Evolutionary conservation across 2,113 vertebrate genomes (phyloP).

Genomic region (Euleptes europaea): DNA sequence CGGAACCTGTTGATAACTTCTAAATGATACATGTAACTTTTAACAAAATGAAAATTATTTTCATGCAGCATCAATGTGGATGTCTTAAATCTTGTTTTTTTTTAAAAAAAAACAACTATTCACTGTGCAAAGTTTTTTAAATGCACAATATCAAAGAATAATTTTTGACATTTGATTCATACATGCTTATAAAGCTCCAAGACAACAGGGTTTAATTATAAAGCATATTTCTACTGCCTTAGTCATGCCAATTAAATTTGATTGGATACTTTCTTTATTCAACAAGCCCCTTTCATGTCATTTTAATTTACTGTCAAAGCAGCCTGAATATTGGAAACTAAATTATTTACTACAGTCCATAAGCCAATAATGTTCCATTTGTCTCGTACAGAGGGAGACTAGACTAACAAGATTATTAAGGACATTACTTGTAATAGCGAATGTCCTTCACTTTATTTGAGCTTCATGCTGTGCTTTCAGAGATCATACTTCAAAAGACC

Average conservation of each 20-base stretch:
- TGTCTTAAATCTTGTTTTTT: slow-evolving; percentile 70
- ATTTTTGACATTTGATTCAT: slow-evolving; percentile 93
- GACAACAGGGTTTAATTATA: slow-evolving; percentile 98
- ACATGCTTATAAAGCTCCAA: slow-evolving; percentile 88
- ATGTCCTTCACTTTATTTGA: slow-evolving; percentile 94
- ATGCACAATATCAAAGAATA: slow-evolving; percentile 87
- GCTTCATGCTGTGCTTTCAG: slow-evolving; percentile 89
- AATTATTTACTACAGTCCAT: slow-evolving; percentile 98
- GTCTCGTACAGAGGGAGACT: slow-evolving; percentile 90
- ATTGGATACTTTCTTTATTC: slow-evolving; percentile 99
- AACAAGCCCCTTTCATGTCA: slow-evolving; percentile 98
- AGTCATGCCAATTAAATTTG: slow-evolving; percentile 99
- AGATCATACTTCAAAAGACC: slow-evolving; percentile 88
- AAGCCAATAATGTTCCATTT: slow-evolving; percentile 98
- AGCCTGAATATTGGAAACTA: slow-evolving; percentile 94
- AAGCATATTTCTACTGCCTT: slow-evolving; percentile 95
- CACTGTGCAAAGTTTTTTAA: slow-evolving; percentile 80
- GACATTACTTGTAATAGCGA: slow-evolving; percentile 96
- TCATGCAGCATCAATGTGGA: slow-evolving; percentile 71
- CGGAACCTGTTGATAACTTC: slow-evolving; percentile 52
- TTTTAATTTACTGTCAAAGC: slow-evolving; percentile 99
- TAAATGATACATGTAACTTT: slow-evolving; percentile 55
- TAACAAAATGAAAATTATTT: slow-evolving; percentile 70
- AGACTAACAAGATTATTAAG: slow-evolving; percentile 99
- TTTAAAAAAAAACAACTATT: slow-evolving; percentile 75